Percentiles rank a stretch among this genome's conserved stretches.
These are phyloP conservation scores for Pyrgilauda ruficollis DNA, from an alignment of 2,113 vertebrate species.

Conservation along the genomic window DNA sequence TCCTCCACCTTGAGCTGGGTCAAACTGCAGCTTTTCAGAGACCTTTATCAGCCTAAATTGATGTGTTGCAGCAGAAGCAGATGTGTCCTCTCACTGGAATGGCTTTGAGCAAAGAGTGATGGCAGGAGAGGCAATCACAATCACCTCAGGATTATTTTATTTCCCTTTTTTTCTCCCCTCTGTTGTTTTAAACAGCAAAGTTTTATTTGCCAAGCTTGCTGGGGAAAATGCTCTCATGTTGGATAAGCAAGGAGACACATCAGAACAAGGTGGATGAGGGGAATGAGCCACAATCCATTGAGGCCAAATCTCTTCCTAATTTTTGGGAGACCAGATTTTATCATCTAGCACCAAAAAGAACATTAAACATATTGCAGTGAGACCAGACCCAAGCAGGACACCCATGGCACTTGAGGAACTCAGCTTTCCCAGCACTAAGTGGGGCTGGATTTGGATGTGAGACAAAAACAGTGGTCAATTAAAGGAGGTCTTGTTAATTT, in stretches of 20 bases:
- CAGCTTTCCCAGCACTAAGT: background rate
- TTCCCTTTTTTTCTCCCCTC: background rate
- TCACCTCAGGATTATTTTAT: background rate
- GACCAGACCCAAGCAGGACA: background rate
- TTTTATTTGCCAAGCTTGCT: background rate
- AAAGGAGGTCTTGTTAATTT: background rate
- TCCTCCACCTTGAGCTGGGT: background rate
- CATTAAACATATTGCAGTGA: background rate
- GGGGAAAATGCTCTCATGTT: background rate
- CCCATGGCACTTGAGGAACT: background rate
- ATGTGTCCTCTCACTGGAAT: fast-evolving
- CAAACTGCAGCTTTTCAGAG: background rate
- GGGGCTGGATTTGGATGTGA: background rate
- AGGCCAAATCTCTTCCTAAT: background rate
- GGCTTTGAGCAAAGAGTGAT: background rate
- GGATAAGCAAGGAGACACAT: background rate
- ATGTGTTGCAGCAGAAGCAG: background rate
- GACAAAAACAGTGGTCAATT: background rate
- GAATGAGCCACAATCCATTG: background rate
- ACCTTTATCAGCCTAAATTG: background rate
- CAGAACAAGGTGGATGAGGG: background rate
- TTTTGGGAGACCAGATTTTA: background rate
- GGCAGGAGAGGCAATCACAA: background rate
- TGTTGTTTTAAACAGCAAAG: background rate
- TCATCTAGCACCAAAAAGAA: background rate